phyloP scores from a whole-genome alignment of 2,113 vertebrate genomes.

The Seriola rivoliana region DNA sequence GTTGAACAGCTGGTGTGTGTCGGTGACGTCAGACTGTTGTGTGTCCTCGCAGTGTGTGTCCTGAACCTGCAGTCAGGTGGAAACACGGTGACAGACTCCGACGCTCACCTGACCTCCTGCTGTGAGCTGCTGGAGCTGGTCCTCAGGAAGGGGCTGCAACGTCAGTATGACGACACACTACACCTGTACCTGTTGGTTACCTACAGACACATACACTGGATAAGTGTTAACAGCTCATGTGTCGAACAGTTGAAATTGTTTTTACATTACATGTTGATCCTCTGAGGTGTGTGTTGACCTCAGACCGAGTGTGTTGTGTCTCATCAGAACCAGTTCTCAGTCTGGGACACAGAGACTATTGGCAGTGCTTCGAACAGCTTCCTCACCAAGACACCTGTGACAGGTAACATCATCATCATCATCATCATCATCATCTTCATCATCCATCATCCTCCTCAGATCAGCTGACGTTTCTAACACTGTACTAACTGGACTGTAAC shows the following conservation, averaged over 20 bases:
- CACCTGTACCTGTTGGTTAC: no score
- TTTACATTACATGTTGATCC: no score
- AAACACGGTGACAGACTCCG: slow-evolving; percentile 80
- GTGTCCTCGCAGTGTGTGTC: slow-evolving; percentile 79
- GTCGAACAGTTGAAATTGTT: no score
- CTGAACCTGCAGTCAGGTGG: slow-evolving; percentile 82
- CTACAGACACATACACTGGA: no score
- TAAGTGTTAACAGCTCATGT: no score
- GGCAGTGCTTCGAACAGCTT: slow-evolving; percentile 89
- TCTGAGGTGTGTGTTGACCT: no score
- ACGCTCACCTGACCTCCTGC: slow-evolving; percentile 83
- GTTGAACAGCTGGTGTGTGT: not conserved
- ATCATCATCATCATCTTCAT: not conserved
- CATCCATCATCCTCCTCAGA: not conserved
- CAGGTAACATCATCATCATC: slow-evolving; percentile 72
- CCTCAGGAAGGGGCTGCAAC: slow-evolving; percentile 89
- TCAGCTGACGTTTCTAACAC: not conserved
- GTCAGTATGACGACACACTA: slow-evolving; percentile 72
- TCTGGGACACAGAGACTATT: slow-evolving; percentile 88
- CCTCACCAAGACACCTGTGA: slow-evolving; percentile 73
- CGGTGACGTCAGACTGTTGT: not conserved
- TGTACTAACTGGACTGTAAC: no score
- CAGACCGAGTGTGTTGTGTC: slow-evolving; percentile 14
- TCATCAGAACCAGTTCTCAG: slow-evolving; percentile 85
- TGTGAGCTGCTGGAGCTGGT: slow-evolving; percentile 90